These are phyloP conservation scores for Pogonocichla stellata DNA, from an alignment of 2,113 vertebrate species.

Conservation along the genomic window DNA sequence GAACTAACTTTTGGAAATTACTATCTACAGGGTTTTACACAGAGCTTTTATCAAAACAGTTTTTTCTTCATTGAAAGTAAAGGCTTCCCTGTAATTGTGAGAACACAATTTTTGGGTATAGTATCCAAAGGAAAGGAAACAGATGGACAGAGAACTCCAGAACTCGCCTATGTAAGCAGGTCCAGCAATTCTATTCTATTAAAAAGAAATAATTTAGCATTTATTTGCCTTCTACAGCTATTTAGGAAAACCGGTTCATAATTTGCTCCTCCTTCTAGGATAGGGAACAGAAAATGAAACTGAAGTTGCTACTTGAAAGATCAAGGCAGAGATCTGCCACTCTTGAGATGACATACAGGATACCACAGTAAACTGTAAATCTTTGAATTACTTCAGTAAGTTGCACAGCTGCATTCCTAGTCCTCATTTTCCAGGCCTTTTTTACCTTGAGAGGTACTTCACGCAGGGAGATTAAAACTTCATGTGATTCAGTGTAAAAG, in stretches of 20 bases:
- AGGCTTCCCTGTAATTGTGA: neutral
- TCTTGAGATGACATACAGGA: neutral
- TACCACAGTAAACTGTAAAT: neutral
- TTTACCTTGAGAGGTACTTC: neutral
- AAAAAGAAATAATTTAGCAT: neutral
- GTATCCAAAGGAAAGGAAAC: neutral
- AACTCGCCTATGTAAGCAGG: neutral
- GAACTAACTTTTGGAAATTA: neutral
- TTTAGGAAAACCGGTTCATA: neutral
- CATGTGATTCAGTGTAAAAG: neutral
- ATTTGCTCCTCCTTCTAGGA: neutral
- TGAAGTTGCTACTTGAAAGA: neutral
- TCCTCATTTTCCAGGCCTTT: neutral
- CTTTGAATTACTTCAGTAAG: neutral
- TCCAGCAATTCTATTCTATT: neutral
- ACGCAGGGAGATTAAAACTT: neutral
- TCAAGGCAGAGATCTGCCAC: neutral
- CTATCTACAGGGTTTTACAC: neutral
- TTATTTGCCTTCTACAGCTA: neutral
- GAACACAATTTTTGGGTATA: neutral
- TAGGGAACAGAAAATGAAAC: neutral
- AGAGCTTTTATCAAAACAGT: neutral
- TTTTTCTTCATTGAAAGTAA: neutral
- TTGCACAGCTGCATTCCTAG: neutral
- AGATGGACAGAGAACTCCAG: neutral